phyloP scores from a whole-genome alignment of 2,113 vertebrate species.

The Phalacrocorax carbo region DNA sequence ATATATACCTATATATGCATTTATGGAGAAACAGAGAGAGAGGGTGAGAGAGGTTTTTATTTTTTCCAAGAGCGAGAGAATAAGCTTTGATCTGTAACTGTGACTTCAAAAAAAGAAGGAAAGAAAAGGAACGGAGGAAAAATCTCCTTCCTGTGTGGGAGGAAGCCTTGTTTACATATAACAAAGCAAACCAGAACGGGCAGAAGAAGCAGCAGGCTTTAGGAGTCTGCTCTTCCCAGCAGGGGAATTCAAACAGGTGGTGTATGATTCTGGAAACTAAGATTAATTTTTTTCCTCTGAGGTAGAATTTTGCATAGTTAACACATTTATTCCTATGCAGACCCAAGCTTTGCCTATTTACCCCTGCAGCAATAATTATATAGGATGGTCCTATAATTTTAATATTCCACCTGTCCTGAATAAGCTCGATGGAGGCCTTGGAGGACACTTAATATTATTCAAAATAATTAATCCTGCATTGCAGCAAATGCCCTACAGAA shows the following conservation, averaged over 20 bases:
- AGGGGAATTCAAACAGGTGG: conserved; percentile 4
- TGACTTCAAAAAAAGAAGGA: not conserved
- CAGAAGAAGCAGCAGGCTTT: not conserved
- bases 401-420: not conserved
- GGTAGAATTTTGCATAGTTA: not conserved
- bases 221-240: not conserved
- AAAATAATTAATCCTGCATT: not conserved
- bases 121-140: not conserved
- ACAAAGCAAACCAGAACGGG: not conserved
- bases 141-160: not conserved
- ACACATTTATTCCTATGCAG: conserved; percentile 7
- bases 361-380: not conserved
- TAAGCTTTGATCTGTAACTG: not conserved
- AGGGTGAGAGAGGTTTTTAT: not conserved
- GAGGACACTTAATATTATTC: not conserved
- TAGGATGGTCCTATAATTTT: not conserved
- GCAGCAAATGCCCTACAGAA: not conserved
- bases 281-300: not conserved
- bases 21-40: not conserved
- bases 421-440: not conserved
- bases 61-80: not conserved
- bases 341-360: not conserved
- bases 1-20: not conserved
- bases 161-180: not conserved
- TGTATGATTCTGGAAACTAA: not conserved